Evolutionary conservation across 1,140 invertebrate genomes (phyloP).

Genomic region (Euglossa dilemma): DNA sequence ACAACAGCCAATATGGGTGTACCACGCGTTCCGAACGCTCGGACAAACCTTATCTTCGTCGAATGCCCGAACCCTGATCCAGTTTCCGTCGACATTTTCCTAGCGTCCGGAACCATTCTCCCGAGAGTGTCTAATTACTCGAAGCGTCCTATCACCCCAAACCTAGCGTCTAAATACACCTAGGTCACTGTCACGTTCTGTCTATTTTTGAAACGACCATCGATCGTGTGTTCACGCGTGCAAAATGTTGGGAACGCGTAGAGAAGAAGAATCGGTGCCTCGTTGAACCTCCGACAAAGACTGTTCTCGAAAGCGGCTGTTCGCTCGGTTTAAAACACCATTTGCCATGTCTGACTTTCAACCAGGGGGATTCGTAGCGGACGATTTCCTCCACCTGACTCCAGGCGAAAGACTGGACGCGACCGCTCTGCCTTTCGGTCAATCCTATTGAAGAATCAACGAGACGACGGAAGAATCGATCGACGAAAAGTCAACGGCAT

Average conservation of each 20-base stretch:
- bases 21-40: neutral
- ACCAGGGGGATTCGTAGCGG: neutral
- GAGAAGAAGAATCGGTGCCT: neutral
- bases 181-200: neutral
- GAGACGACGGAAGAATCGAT: constrained; percentile 35
- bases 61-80: neutral
- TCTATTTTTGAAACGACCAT: constrained; percentile 28
- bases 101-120: no score
- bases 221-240: neutral
- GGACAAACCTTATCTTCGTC: neutral
- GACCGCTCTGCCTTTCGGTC: neutral
- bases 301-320: constrained; percentile 28
- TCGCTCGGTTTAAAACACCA: neutral
- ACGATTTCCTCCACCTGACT: neutral
- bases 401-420: neutral
- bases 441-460: neutral
- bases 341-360: neutral
- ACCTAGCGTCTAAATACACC: neutral
- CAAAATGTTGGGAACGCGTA: neutral
- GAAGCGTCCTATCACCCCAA: neutral
- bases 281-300: neutral
- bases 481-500: constrained; percentile 26
- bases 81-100: no score
- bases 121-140: neutral
- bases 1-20: no score